phyloP scores from a whole-genome alignment of 2,888 invertebrate species.

The Biston stratarius region DNA sequence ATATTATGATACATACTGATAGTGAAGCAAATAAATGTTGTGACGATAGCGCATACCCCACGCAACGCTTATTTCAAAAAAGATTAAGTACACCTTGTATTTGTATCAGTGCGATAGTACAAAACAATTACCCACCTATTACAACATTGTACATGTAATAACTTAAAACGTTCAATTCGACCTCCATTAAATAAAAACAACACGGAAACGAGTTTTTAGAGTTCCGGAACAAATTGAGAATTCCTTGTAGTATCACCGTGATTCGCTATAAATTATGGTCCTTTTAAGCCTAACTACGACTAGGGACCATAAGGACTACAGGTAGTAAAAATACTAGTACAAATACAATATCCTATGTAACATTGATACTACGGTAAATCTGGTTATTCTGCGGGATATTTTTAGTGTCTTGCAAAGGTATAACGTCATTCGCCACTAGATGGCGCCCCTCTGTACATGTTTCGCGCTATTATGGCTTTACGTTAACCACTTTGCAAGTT shows the following conservation, averaged over 20 bases:
- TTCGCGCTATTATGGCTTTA: too few species aligned
- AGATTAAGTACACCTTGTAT: slow-evolving; percentile 28
- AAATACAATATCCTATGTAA: too few species aligned
- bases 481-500: background rate
- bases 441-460: too few species aligned
- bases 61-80: slow-evolving; percentile 36
- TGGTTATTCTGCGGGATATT: too few species aligned
- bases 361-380: too few species aligned
- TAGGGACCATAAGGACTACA: too few species aligned
- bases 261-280: background rate
- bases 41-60: slow-evolving; percentile 41
- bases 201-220: background rate
- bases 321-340: too few species aligned
- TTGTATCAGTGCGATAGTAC: slow-evolving; percentile 40
- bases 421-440: too few species aligned
- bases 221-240: too few species aligned
- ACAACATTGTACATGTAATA: slow-evolving; percentile 35
- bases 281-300: too few species aligned
- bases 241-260: too few species aligned
- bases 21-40: slow-evolving; percentile 27
- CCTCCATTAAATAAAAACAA: slow-evolving; percentile 49
- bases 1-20: slow-evolving; percentile 19
- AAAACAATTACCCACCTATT: slow-evolving; percentile 33
- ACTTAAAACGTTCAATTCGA: slow-evolving; percentile 41
- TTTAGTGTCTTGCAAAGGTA: too few species aligned